Percentiles rank a stretch among this genome's conserved stretches.
Evolutionary conservation across 1,140 invertebrate genomes (phyloP).

Genomic region (Drosophila sproati): DNA sequence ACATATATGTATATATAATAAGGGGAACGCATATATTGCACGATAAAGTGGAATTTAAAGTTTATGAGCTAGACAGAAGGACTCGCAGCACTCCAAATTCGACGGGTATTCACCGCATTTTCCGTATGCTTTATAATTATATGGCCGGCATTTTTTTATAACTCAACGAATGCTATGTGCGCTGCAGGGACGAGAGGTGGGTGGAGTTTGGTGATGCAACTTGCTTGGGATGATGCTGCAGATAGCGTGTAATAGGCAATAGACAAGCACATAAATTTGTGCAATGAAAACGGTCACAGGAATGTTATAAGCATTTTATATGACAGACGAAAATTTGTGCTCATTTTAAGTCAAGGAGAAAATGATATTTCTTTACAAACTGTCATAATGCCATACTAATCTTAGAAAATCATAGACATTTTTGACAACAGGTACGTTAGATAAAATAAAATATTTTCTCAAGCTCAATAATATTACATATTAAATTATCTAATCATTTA

Average conservation of each 20-base stretch:
- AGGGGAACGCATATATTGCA: conserved; percentile 52
- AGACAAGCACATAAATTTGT: conserved; percentile 44
- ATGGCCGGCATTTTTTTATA: conserved; percentile 64
- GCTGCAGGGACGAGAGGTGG: background rate
- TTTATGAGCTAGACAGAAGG: conserved; percentile 70
- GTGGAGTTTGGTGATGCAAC: conserved; percentile 5
- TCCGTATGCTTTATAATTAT: conserved; percentile 65
- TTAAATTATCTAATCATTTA: background rate
- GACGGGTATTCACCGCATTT: conserved; percentile 24
- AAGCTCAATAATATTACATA: background rate
- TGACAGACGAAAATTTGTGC: conserved; percentile 8
- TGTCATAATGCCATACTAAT: background rate
- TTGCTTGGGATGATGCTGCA: conserved; percentile 20
- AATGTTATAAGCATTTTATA: conserved; percentile 3
- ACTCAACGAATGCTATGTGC: conserved; percentile 48
- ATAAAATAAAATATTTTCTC: background rate
- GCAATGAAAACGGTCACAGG: conserved; percentile 22
- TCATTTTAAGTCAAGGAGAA: background rate
- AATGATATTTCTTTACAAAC: background rate
- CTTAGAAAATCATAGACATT: background rate
- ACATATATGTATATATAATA: conserved; percentile 53
- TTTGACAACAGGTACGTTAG: too few species aligned
- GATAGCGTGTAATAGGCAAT: conserved; percentile 52
- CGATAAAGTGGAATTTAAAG: conserved; percentile 76
- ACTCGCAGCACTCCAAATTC: conserved; percentile 11